Evolutionary conservation across 53 echinoderm and acorn worm genomes (phyloP).

Genomic region (Stichopus horrens): DNA sequence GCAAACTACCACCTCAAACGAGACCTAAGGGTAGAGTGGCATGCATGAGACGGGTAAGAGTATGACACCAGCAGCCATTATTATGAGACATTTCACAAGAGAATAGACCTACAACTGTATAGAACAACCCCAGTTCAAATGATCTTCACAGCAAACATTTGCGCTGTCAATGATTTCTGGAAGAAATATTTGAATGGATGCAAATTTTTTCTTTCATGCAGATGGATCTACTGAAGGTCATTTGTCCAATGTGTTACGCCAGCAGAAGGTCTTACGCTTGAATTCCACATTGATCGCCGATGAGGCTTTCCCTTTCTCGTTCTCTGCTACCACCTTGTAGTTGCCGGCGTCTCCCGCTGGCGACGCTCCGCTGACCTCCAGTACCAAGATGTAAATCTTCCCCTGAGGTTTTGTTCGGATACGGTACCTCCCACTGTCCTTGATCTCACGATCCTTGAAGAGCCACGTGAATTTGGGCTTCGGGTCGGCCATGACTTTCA

Average conservation of each 20-base stretch:
- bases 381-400: slow-evolving; percentile 74
- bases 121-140: no score
- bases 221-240: no score
- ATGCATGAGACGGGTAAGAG: no score
- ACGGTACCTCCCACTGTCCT: slow-evolving; percentile 69
- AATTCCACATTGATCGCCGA: slow-evolving; percentile 91
- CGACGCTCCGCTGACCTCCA: slow-evolving; percentile 70
- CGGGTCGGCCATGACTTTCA: slow-evolving; percentile 91
- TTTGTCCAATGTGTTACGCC: background rate
- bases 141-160: no score
- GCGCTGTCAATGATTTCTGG: no score
- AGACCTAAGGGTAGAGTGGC: no score
- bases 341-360: slow-evolving; percentile 70
- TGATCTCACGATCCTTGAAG: slow-evolving; percentile 74
- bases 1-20: no score
- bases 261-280: slow-evolving; percentile 44
- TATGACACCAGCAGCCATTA: no score
- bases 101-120: no score
- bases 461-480: slow-evolving; percentile 79
- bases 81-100: no score
- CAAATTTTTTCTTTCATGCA: no score
- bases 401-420: slow-evolving; percentile 69
- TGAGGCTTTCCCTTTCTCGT: slow-evolving; percentile 86
- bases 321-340: slow-evolving; percentile 82
- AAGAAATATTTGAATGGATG: no score